Percentiles rank a stretch among this genome's conserved stretches.
These are phyloP conservation scores for Lycorma delicatula DNA, from an alignment of 1,140 invertebrate species.

Conservation along the genomic window DNA sequence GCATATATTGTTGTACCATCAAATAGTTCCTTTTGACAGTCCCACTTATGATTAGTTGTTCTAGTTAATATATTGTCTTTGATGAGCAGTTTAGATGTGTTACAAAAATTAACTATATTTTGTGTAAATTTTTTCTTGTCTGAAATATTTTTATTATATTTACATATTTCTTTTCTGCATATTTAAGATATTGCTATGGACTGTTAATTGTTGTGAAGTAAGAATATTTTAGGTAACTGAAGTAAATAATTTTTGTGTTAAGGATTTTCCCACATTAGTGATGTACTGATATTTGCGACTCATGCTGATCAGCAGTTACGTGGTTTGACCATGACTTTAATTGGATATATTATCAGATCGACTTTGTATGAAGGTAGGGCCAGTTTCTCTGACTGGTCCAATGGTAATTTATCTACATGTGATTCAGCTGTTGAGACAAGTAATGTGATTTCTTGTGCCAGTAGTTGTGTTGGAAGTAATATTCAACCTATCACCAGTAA, in stretches of 20 bases:
- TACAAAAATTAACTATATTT: no score
- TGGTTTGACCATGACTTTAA: constrained; percentile 56
- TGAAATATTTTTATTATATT: no score
- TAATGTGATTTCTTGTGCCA: constrained; percentile 45
- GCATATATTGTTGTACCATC: no score
- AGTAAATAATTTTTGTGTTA: constrained; percentile 12
- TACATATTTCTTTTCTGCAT: no score
- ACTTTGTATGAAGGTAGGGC: constrained; percentile 36
- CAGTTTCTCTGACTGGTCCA: not conserved
- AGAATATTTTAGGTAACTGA: not conserved
- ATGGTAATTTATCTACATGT: constrained; percentile 12
- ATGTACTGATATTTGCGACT: constrained; percentile 38
- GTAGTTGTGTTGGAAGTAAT: constrained; percentile 32
- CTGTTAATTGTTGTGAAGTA: constrained; percentile 11
- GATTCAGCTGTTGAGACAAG: constrained; percentile 41
- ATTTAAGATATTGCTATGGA: no score
- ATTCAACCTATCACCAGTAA: not conserved
- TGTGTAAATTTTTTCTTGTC: no score
- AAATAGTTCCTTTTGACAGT: no score
- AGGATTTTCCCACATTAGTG: constrained; percentile 31
- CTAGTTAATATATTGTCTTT: no score
- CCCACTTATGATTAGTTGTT: no score
- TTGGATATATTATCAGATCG: constrained; percentile 56
- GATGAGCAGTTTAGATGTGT: no score
- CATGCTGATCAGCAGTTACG: constrained; percentile 69